phyloP scores from a whole-genome alignment of 2,113 vertebrate species.

The Prietella phreatophila region DNA sequence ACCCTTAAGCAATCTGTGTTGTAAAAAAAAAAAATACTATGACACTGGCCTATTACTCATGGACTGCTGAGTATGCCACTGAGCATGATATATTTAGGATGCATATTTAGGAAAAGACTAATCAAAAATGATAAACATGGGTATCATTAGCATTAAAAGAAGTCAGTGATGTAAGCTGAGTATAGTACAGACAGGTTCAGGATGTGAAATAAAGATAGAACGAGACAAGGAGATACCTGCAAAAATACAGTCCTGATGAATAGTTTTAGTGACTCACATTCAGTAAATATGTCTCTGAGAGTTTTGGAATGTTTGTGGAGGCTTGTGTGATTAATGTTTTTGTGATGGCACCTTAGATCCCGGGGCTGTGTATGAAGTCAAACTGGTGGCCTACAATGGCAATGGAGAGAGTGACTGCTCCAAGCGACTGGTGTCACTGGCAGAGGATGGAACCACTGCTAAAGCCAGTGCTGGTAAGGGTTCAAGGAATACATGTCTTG shows the following conservation, averaged over 20 bases:
- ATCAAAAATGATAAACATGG: neutral
- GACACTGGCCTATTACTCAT: neutral
- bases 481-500: neutral
- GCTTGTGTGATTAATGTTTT: constrained; percentile 14
- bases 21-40: neutral
- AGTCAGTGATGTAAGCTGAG: neutral
- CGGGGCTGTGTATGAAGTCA: constrained; percentile 69
- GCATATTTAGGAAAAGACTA: neutral
- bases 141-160: neutral
- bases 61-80: neutral
- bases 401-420: constrained; percentile 75
- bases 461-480: constrained; percentile 54
- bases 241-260: neutral
- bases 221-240: neutral
- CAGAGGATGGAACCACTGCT: constrained; percentile 61
- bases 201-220: neutral
- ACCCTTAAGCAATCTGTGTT: neutral
- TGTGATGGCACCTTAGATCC: constrained; percentile 59
- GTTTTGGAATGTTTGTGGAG: neutral
- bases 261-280: neutral
- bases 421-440: constrained; percentile 67
- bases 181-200: neutral
- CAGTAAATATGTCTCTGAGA: constrained; percentile 10
- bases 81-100: neutral
- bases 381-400: constrained; percentile 73